phyloP scores from a whole-genome alignment of 2,888 invertebrate species.

The Mycalesis mineus region DNA sequence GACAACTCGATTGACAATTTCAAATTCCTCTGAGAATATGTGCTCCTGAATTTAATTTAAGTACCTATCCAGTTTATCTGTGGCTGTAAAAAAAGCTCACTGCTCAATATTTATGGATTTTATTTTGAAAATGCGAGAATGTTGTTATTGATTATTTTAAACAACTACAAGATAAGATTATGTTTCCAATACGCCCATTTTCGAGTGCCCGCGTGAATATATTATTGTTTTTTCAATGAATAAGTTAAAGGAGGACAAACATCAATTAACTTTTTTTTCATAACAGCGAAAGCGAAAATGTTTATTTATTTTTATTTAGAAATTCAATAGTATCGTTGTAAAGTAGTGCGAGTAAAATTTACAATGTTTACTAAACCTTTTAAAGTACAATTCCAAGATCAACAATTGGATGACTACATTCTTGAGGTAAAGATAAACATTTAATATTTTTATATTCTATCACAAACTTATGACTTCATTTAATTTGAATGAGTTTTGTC shows the following conservation, averaged over 20 bases:
- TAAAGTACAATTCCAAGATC: slow-evolving; percentile 71
- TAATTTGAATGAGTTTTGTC: too few relatives aligned
- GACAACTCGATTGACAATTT: not conserved
- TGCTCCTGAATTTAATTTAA: too few relatives aligned
- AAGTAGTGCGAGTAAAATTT: not conserved
- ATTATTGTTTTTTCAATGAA: too few relatives aligned
- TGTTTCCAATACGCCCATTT: not conserved
- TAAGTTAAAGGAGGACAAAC: too few relatives aligned
- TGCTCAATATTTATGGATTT: not conserved
- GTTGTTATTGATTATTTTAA: not conserved
- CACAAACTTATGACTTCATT: too few relatives aligned
- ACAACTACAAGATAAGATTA: not conserved
- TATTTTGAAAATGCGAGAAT: not conserved
- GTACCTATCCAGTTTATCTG: too few relatives aligned
- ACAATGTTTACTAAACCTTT: slow-evolving; percentile 29
- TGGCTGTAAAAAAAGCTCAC: too few relatives aligned
- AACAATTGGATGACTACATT: slow-evolving; percentile 67
- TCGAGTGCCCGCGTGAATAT: not conserved
- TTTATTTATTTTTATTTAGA: not conserved
- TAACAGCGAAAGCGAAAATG: not conserved
- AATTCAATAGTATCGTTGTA: not conserved
- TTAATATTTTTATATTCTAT: not conserved
- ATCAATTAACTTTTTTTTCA: not conserved
- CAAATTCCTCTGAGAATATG: too few relatives aligned
- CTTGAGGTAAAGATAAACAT: slow-evolving; percentile 51